phyloP scores from a whole-genome alignment of 2,113 vertebrate genomes.

The Alosa alosa region DNA sequence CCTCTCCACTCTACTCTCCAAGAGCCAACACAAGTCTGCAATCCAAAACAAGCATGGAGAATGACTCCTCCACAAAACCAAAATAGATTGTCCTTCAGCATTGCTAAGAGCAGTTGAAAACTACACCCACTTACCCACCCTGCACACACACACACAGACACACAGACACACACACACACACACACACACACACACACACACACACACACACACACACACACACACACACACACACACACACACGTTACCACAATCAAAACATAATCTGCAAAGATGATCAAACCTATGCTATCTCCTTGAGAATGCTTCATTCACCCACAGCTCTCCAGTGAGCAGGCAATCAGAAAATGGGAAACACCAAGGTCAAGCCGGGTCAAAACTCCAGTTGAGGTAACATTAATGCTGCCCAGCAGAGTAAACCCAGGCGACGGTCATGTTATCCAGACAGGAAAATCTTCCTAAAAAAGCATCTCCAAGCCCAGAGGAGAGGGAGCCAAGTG shows the following conservation, averaged over 20 bases:
- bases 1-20: not conserved
- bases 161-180: not conserved
- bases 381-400: not conserved
- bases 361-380: not conserved
- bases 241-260: constrained; percentile 15
- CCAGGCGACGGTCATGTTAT: not conserved
- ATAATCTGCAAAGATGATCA: constrained; percentile 30
- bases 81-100: not conserved
- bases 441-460: not conserved
- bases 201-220: not conserved
- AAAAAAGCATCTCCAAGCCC: not conserved
- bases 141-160: not conserved
- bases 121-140: not conserved
- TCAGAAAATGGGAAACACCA: not conserved
- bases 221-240: constrained; percentile 23
- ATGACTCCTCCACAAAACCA: not conserved
- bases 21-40: not conserved
- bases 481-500: not conserved
- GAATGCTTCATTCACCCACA: not conserved
- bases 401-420: not conserved
- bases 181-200: not conserved
- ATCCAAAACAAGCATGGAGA: not conserved
- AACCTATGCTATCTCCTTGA: not conserved
- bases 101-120: not conserved
- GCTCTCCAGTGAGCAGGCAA: not conserved